phyloP scores from a whole-genome alignment of 2,888 invertebrate species.

The Drosophila neotestacea region DNA sequence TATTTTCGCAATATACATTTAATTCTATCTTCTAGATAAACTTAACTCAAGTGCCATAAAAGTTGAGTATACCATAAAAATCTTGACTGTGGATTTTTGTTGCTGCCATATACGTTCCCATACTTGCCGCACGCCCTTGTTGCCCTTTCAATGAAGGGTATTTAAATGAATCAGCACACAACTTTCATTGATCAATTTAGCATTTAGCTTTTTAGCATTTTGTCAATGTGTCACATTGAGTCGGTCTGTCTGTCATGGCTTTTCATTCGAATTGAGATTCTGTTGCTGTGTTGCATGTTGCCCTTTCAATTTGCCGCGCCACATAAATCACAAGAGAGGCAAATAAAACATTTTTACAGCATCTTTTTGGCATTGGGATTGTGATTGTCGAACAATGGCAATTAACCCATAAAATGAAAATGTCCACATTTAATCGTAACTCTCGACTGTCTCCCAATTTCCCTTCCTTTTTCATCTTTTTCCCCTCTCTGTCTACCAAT shows the following conservation, averaged over 20 bases:
- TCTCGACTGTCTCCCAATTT: neutral
- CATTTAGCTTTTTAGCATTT: conserved; percentile 71
- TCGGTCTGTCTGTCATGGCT: neutral
- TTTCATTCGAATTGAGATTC: neutral
- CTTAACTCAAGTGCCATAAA: conserved; percentile 5
- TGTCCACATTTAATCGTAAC: conserved; percentile 66
- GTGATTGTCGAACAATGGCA: conserved; percentile 77
- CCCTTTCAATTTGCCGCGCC: conserved; percentile 52
- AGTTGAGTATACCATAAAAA: conserved; percentile 13
- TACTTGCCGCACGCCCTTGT: neutral
- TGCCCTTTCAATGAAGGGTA: conserved; percentile 18
- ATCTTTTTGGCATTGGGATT: conserved; percentile 60
- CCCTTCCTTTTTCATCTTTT: neutral
- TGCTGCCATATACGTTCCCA: neutral
- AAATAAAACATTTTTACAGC: conserved; percentile 63
- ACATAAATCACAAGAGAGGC: conserved; percentile 63
- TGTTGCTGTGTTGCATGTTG: conserved; percentile 23
- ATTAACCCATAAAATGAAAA: conserved; percentile 78
- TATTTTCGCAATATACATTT: neutral
- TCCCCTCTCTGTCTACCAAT: neutral
- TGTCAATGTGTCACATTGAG: conserved; percentile 62
- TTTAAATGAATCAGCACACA: conserved; percentile 33
- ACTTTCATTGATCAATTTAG: conserved; percentile 69
- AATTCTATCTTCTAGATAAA: neutral
- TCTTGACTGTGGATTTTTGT: neutral